A percentile compares a stretch with the other conserved stretches of the same genome.
These are phyloP conservation scores for Trichogramma dendrolimi DNA, from an alignment of 2,888 invertebrate genomes.

Conservation along the genomic window DNA sequence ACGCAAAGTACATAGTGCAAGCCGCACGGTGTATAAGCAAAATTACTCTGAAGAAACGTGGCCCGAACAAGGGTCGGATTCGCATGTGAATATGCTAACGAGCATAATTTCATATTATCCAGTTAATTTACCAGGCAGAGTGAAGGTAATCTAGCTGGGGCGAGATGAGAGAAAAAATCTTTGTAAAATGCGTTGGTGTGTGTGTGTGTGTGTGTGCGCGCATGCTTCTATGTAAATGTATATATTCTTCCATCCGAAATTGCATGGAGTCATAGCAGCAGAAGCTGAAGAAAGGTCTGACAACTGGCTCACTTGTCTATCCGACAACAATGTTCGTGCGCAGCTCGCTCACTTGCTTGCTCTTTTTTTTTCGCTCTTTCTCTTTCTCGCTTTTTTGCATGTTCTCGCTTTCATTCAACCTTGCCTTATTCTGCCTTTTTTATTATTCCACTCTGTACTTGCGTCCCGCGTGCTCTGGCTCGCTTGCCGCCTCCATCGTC, in stretches of 20 bases:
- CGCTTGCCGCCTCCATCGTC: neutral
- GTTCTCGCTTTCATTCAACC: conserved; percentile 10
- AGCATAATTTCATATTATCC: conserved; percentile 26
- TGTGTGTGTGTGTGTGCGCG: conserved; percentile 7
- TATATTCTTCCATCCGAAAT: neutral
- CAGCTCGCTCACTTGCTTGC: conserved; percentile 9
- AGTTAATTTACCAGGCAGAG: conserved; percentile 15
- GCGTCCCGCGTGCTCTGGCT: too few species aligned
- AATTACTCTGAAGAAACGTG: too few species aligned
- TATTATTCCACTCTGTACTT: neutral
- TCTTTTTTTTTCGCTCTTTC: conserved; percentile 10
- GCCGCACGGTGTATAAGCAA: too few species aligned
- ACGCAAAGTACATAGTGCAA: too few species aligned
- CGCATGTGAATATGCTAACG: conserved; percentile 20
- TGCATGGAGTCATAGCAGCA: conserved; percentile 4
- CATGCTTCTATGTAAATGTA: neutral
- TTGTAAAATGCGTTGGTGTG: conserved; percentile 16
- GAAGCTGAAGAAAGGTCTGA: conserved; percentile 22
- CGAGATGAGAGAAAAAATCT: conserved; percentile 13
- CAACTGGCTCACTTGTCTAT: conserved; percentile 20
- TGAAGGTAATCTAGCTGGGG: neutral
- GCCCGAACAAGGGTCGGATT: too few species aligned
- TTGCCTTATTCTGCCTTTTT: neutral
- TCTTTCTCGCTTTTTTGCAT: conserved; percentile 12
- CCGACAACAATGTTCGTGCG: conserved; percentile 21